These are phyloP conservation scores for Alfaro cultratus DNA, from an alignment of 2,797 vertebrate genomes.

Conservation along the genomic window DNA sequence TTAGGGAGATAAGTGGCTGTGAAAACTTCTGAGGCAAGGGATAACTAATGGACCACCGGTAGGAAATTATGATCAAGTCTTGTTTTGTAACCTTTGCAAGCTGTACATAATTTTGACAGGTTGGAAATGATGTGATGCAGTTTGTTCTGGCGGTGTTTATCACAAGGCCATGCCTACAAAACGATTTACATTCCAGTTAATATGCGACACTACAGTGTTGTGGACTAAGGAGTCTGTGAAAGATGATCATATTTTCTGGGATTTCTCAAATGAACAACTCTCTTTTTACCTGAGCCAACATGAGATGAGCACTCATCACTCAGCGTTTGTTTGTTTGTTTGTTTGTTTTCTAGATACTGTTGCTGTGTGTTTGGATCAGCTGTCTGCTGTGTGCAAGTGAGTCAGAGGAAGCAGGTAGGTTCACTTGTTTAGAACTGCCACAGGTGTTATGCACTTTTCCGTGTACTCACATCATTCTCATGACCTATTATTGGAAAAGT, in stretches of 20 bases:
- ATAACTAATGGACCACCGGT: slow-evolving; percentile 61
- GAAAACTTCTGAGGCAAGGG: slow-evolving; percentile 63
- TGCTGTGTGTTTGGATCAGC: neutral
- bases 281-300: neutral
- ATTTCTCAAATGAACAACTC: neutral
- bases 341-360: neutral
- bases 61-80: slow-evolving; percentile 57
- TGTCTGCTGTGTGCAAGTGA: neutral
- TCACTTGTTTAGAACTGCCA: slow-evolving; percentile 5
- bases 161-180: neutral
- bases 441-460: neutral
- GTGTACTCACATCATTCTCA: slow-evolving; percentile 1
- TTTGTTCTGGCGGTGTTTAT: neutral
- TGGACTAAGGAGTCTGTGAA: neutral
- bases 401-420: neutral
- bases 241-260: neutral
- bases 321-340: neutral
- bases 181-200: neutral
- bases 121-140: slow-evolving; percentile 45
- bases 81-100: slow-evolving; percentile 55
- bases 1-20: slow-evolving; percentile 74
- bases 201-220: neutral
- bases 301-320: neutral
- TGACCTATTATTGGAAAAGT: slow-evolving; percentile 1
- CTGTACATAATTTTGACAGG: slow-evolving; percentile 33